These are phyloP conservation scores for Dilophus febrilis DNA, from an alignment of 2,888 invertebrate genomes.

Conservation along the genomic window DNA sequence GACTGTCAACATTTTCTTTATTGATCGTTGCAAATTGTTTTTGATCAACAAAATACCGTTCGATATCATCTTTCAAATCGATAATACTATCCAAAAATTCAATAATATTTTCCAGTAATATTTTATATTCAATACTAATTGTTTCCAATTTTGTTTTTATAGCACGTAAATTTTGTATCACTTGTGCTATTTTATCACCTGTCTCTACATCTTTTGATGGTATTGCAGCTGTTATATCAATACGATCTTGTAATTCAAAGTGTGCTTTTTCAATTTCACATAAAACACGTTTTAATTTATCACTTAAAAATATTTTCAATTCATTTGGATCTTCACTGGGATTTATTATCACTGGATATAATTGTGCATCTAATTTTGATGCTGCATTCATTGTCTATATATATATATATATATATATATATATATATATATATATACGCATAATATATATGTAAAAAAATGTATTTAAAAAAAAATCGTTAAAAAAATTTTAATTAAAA, in stretches of 20 bases:
- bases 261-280: constrained; percentile 45
- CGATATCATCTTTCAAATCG: constrained; percentile 42
- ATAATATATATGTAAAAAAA: background rate
- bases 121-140: constrained; percentile 52
- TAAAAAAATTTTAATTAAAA: background rate
- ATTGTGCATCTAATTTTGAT: constrained; percentile 48
- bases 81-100: constrained; percentile 50
- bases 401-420: background rate
- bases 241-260: constrained; percentile 45
- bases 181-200: constrained; percentile 37
- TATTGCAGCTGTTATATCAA: constrained; percentile 47
- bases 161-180: constrained; percentile 46
- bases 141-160: constrained; percentile 47
- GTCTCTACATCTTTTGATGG: constrained; percentile 38
- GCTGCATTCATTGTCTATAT: constrained; percentile 46
- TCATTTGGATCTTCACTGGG: constrained; percentile 39
- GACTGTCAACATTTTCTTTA: constrained; percentile 34
- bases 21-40: constrained; percentile 28
- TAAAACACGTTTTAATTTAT: constrained; percentile 36
- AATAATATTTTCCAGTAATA: constrained; percentile 48
- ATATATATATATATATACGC: too few species aligned
- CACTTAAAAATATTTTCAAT: constrained; percentile 37
- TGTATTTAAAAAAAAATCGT: background rate
- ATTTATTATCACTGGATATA: constrained; percentile 57
- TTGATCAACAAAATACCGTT: constrained; percentile 33